These are phyloP conservation scores for Diplodus puntazzo DNA, from an alignment of 2,797 vertebrate species.

Conservation along the genomic window DNA sequence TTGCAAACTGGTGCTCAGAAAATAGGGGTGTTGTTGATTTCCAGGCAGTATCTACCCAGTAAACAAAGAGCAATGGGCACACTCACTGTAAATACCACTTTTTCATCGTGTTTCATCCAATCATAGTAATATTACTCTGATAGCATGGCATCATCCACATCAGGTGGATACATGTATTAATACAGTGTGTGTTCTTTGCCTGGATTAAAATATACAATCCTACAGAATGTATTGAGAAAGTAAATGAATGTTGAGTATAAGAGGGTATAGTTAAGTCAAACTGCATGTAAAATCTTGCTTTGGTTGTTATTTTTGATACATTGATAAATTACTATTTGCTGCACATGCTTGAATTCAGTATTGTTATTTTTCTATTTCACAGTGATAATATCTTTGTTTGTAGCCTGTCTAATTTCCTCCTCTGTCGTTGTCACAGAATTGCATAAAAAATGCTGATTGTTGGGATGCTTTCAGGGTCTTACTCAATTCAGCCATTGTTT, in stretches of 20 bases:
- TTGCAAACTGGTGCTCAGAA: constrained; percentile 20
- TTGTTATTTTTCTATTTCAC: background rate
- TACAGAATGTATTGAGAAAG: constrained; percentile 27
- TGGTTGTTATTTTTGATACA: constrained; percentile 42
- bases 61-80: constrained; percentile 31
- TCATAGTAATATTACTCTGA: background rate
- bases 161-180: constrained; percentile 5
- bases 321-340: constrained; percentile 20
- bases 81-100: constrained; percentile 8
- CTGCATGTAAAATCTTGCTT: constrained; percentile 11
- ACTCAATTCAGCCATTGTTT: constrained; percentile 69
- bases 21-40: constrained; percentile 2
- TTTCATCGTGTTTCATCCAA: background rate
- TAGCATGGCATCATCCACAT: background rate
- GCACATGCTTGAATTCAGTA: constrained; percentile 2
- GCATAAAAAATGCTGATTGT: constrained; percentile 32
- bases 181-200: constrained; percentile 23
- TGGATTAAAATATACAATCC: background rate
- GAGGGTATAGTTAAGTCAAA: background rate
- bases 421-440: constrained; percentile 19
- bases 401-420: background rate
- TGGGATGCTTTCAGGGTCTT: constrained; percentile 43
- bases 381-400: constrained; percentile 2
- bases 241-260: constrained; percentile 4
- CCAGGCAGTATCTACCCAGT: constrained; percentile 8